Conservation (phyloP, 2,888 invertebrate species). For the Dryocosmus kuriphilus region DNA sequence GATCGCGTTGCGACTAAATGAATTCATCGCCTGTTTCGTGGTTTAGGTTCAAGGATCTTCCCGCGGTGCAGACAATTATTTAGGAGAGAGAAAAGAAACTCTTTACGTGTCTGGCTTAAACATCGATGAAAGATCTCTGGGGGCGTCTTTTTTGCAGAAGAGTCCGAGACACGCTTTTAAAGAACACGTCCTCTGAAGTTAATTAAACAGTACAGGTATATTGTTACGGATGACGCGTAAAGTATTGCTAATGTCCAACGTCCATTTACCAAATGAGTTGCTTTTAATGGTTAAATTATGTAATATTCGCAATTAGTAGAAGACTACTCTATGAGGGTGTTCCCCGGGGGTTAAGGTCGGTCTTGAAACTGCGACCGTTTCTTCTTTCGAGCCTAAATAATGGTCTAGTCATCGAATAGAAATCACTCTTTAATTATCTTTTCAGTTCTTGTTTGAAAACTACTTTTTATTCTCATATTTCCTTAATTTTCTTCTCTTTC, state of each 20-base stretch:
- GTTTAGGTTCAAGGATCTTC: conserved; percentile 5
- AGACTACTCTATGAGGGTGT: conserved; percentile 1
- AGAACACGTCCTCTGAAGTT: conserved; percentile 19
- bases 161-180: conserved; percentile 14
- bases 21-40: conserved; percentile 9
- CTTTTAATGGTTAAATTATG: conserved; percentile 35
- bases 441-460: conserved; percentile 7
- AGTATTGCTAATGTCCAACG: conserved; percentile 4
- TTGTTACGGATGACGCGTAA: conserved; percentile 31
- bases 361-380: conserved; percentile 1
- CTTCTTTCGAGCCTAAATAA: conserved; percentile 16
- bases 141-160: conserved; percentile 14
- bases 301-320: conserved; percentile 34
- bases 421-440: conserved; percentile 14
- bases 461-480: conserved; percentile 6
- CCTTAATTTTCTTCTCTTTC: neutral
- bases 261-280: conserved; percentile 5
- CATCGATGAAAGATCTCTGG: conserved; percentile 35
- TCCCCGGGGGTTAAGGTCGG: conserved; percentile 3
- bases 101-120: conserved; percentile 37
- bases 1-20: neutral
- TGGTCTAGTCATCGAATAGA: conserved; percentile 6
- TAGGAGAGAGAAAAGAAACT: conserved; percentile 26
- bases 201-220: conserved; percentile 30
- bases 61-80: conserved; percentile 8